Base-by-base conservation (phyloP, 2,888 invertebrate species). In the Pheosia tremula region DNA sequence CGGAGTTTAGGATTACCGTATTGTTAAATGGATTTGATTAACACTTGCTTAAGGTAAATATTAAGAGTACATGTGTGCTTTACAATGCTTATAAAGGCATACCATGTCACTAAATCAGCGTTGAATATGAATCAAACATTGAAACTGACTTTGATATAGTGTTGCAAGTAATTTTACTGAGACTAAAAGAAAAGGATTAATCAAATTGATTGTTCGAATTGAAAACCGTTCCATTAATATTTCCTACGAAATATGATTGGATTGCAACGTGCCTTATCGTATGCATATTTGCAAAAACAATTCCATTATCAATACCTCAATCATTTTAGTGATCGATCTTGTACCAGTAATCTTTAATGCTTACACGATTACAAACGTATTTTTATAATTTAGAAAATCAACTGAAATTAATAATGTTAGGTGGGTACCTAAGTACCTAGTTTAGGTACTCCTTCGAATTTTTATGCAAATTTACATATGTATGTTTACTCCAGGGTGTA, bases 241-340 rank as follows among this genome's bases (percentile, higher is more conserved):
- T 50, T 50, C 50, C 8, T 50, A 24, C 4, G 24, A 50, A 50
- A 50, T n/a, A 9, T 50, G 50, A 50, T 50, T 50, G 50, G 24
- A 9, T 9, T 50, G 50, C 50, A 24, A 7, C 24, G 7, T 6
- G 24, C 50, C 50, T 50, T 50, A 50, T 50, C 50, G 50, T 7
- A 8, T 50, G 50, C 50, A 50, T 6, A 24, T 50, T 24, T 50
- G 50, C 50, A 24, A 50, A 50, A 50, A 50, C 24, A 50, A 50
- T 50, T 50, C 24, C 50, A 3, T 24, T 50, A 50, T 50, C 50
- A 24, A 24, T 11, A 49, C 50, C 24, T 24, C 6, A 24, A 50
- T 50, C 13, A 24, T 24, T 24, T 50, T 50, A 8, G 13, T 50
- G 50, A 50, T 50, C 50, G 50, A 50, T 50, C 50, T 8, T 47